phyloP scores from a whole-genome alignment of 2,797 vertebrate genomes.

The Labeo calbasu region DNA sequence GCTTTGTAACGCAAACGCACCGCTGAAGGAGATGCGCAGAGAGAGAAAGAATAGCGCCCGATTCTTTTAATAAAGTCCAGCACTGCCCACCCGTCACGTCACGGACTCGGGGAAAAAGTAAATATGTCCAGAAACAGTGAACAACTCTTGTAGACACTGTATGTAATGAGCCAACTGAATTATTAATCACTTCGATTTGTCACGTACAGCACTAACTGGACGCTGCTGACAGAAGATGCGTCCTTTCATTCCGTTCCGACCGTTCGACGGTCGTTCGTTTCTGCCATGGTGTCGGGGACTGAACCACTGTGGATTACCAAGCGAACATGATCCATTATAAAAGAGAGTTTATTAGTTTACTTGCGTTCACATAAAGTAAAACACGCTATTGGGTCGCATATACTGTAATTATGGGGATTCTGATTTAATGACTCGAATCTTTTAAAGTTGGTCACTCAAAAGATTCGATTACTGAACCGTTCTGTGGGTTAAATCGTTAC shows the following conservation, averaged over 20 bases:
- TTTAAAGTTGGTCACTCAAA: neutral
- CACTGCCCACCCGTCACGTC: neutral
- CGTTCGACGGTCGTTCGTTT: neutral
- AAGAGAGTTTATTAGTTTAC: too few species aligned
- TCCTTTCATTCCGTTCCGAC: neutral
- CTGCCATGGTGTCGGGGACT: neutral
- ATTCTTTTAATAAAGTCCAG: constrained; percentile 21
- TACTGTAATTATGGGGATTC: too few species aligned
- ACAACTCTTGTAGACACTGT: too few species aligned
- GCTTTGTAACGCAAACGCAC: constrained; percentile 26
- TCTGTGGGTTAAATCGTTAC: neutral
- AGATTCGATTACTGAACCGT: neutral
- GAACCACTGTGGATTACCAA: too few species aligned
- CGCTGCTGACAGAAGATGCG: neutral
- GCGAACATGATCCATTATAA: too few species aligned
- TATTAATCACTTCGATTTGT: neutral
- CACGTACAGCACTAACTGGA: neutral
- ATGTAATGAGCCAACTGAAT: neutral
- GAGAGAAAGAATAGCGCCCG: neutral
- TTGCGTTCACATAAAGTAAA: too few species aligned
- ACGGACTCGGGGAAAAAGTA: neutral
- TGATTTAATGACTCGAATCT: neutral
- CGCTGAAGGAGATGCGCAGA: neutral
- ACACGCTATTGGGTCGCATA: too few species aligned
- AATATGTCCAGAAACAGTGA: neutral